Evolutionary conservation across 1,140 invertebrate species (phyloP).

Genomic region (Periplaneta americana): DNA sequence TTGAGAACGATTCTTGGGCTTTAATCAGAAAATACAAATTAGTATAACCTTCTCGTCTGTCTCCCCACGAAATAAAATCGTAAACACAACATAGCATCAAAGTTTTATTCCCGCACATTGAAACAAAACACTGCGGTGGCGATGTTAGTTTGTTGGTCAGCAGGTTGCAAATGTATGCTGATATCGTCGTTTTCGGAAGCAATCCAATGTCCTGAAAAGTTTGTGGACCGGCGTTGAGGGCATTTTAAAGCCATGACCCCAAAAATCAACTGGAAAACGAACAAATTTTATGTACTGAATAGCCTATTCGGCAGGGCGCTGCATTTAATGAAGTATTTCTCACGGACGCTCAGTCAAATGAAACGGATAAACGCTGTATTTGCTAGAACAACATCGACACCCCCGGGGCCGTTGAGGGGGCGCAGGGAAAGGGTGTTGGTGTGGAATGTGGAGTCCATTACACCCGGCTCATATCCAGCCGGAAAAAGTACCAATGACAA

Average conservation of each 20-base stretch:
- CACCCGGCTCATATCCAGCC: neutral
- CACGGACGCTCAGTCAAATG: neutral
- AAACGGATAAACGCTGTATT: neutral
- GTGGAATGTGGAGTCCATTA: neutral
- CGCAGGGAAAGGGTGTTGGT: neutral
- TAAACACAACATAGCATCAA: no score
- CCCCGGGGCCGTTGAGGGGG: no score
- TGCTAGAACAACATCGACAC: neutral
- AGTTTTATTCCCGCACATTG: no score
- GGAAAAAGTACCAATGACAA: neutral
- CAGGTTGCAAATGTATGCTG: no score
- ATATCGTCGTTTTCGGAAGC: neutral
- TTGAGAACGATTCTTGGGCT: no score
- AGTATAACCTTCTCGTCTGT: no score
- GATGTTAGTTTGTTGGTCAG: no score
- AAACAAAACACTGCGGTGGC: no score
- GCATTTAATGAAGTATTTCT: neutral
- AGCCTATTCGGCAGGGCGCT: neutral
- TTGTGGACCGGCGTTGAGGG: neutral
- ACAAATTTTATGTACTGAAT: neutral
- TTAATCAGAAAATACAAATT: no score
- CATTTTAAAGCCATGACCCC: neutral
- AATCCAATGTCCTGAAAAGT: neutral
- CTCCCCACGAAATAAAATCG: no score
- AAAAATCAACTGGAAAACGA: neutral